These are phyloP conservation scores for Gymnocypris eckloni DNA, from an alignment of 2,797 vertebrate genomes.

Conservation along the genomic window DNA sequence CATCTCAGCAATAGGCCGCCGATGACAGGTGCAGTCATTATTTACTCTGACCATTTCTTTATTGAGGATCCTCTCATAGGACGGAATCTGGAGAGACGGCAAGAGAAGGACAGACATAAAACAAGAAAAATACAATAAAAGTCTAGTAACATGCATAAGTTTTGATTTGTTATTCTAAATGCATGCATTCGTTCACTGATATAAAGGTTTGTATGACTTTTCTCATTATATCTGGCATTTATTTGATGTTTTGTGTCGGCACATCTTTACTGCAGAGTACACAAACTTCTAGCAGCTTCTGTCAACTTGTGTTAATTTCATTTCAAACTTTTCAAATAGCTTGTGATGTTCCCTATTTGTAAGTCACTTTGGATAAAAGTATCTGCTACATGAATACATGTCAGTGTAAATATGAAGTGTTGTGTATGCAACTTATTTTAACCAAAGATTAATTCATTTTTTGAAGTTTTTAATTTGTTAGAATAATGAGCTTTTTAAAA, in stretches of 20 bases:
- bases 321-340: neutral
- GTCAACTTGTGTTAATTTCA: neutral
- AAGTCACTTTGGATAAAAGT: neutral
- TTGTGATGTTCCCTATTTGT: neutral
- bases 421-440: neutral
- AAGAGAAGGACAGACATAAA: constrained; percentile 7
- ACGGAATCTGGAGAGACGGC: neutral
- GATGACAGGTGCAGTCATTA: constrained; percentile 35
- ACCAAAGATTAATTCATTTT: neutral
- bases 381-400: neutral
- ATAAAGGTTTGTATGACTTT: neutral
- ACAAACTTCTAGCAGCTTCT: neutral
- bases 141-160: neutral
- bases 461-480: neutral
- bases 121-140: neutral
- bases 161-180: neutral
- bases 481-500: constrained; percentile 4
- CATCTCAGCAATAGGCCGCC: constrained; percentile 16
- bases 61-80: neutral
- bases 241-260: neutral
- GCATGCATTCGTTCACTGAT: neutral
- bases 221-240: neutral
- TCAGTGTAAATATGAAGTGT: neutral
- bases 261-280: neutral
- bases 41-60: constrained; percentile 25